phyloP scores from a whole-genome alignment of 1,140 invertebrate species.

The Micrasema longulum region DNA sequence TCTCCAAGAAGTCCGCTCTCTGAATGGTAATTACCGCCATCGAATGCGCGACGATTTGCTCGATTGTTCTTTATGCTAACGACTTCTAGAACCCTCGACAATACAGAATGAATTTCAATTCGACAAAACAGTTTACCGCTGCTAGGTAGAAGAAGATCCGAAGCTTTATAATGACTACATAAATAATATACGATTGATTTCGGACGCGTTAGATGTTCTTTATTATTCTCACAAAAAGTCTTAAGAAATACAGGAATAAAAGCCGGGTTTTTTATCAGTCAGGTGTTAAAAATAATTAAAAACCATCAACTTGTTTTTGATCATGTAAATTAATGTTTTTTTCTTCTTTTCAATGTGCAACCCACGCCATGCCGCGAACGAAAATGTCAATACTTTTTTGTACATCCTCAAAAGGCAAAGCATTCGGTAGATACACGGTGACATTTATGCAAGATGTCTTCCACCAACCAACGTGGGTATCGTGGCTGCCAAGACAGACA shows the following conservation, averaged over 20 bases:
- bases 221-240: too few species aligned
- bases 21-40: conserved; percentile 35
- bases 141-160: too few species aligned
- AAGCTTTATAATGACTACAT: too few species aligned
- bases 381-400: not conserved
- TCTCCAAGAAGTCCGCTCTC: conserved; percentile 31
- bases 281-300: too few species aligned
- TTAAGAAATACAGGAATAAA: too few species aligned
- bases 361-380: too few species aligned
- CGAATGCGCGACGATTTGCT: conserved; percentile 37
- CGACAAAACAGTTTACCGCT: conserved; percentile 6
- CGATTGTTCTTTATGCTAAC: conserved; percentile 50
- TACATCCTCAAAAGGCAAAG: not conserved
- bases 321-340: too few species aligned
- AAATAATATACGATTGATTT: too few species aligned
- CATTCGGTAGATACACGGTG: not conserved
- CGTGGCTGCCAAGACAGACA: not conserved
- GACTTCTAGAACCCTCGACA: conserved; percentile 41
- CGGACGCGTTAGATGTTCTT: too few species aligned
- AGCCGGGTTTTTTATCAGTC: too few species aligned
- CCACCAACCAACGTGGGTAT: not conserved
- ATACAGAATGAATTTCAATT: conserved; percentile 41
- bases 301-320: too few species aligned
- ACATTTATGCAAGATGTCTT: conserved; percentile 9
- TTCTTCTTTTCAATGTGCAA: too few species aligned